phyloP scores from a whole-genome alignment of 1,140 invertebrate genomes.

The Pemphigus obesinymphae region DNA sequence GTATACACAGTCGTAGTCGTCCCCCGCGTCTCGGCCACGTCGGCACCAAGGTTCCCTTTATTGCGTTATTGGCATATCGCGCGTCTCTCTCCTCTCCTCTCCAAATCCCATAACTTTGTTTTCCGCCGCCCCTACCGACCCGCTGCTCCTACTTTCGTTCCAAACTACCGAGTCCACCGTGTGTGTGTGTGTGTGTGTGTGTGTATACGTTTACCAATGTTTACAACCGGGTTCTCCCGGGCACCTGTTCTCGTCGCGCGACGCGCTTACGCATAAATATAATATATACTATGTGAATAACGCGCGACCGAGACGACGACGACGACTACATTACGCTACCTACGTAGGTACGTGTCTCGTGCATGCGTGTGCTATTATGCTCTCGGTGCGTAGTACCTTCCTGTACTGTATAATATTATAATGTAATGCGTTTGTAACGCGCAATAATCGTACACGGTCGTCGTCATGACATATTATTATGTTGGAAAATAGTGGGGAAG shows the following conservation, averaged over 20 bases:
- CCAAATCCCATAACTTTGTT: background rate
- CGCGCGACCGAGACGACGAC: background rate
- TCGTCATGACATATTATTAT: background rate
- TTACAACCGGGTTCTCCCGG: slow-evolving; percentile 35
- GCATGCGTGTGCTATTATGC: no score
- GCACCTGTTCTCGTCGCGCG: slow-evolving; percentile 19
- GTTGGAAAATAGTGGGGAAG: background rate
- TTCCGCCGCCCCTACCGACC: background rate
- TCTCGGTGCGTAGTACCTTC: background rate
- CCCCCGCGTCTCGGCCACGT: slow-evolving; percentile 29
- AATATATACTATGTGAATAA: background rate
- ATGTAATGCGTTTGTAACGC: background rate
- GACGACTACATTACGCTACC: background rate
- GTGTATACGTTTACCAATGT: slow-evolving; percentile 15
- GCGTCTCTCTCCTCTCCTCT: background rate
- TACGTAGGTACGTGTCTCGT: background rate
- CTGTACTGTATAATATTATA: no score
- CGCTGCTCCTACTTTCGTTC: background rate
- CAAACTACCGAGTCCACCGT: background rate
- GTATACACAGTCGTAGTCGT: slow-evolving; percentile 24
- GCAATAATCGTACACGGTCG: background rate
- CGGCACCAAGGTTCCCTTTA: slow-evolving; percentile 39
- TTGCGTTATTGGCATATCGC: slow-evolving; percentile 41
- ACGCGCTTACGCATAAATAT: background rate
- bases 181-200: no score